A percentile compares a stretch with the other conserved stretches of the same genome.
phyloP scores from a whole-genome alignment of 2,113 vertebrate species.

The Lepisosteus osseus region DNA sequence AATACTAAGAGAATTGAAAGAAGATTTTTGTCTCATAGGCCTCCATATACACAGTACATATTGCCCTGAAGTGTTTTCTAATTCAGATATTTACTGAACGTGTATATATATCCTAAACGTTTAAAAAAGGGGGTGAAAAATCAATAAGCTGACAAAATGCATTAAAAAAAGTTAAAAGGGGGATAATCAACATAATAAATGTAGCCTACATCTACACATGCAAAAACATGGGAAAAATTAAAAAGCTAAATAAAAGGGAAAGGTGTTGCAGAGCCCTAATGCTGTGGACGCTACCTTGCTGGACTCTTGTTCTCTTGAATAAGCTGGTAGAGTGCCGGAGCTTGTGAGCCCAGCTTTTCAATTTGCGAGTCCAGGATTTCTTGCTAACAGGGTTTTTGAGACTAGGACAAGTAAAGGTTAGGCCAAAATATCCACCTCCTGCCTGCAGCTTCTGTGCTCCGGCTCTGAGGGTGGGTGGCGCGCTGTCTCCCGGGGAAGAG shows the following conservation, averaged over 20 bases:
- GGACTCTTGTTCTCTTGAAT: constrained; percentile 90
- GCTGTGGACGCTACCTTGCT: constrained; percentile 87
- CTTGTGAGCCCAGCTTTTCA: constrained; percentile 94
- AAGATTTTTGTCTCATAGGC: too few species aligned
- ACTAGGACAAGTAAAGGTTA: constrained; percentile 97
- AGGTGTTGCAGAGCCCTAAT: constrained; percentile 29
- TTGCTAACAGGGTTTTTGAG: constrained; percentile 96
- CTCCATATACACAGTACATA: too few species aligned
- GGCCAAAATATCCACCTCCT: constrained; percentile 98
- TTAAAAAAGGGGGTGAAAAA: too few species aligned
- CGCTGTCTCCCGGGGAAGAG: constrained; percentile 70
- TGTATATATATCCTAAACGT: too few species aligned
- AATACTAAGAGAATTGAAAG: too few species aligned
- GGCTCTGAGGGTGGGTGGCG: constrained; percentile 64
- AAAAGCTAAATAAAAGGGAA: constrained; percentile 16
- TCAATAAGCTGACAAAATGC: too few species aligned
- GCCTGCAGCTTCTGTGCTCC: constrained; percentile 81
- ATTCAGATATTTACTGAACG: too few species aligned
- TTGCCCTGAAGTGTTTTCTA: too few species aligned
- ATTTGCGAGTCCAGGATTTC: constrained; percentile 94
- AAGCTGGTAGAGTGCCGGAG: constrained; percentile 90
- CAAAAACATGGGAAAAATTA: constrained; percentile 33
- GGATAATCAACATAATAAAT: too few species aligned
- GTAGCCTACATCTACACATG: constrained; percentile 40
- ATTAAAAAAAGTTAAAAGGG: too few species aligned